Conservation (phyloP, 2,113 vertebrate species). For the Microcebus lehilahytsara region DNA sequence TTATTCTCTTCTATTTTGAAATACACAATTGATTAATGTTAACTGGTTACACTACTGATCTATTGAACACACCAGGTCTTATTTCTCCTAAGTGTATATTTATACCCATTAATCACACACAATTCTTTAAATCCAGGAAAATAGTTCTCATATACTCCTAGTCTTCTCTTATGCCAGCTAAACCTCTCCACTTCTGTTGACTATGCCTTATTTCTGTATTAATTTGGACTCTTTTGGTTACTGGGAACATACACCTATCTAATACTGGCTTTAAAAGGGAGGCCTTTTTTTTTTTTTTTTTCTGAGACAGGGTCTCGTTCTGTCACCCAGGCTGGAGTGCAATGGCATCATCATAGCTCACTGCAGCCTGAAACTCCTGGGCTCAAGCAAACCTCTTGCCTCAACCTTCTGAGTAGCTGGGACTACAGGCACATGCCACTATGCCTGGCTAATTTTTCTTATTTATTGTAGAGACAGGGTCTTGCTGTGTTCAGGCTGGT, state of each 20-base stretch:
- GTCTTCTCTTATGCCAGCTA: neutral
- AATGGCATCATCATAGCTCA: no score
- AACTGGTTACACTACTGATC: neutral
- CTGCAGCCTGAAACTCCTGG: no score
- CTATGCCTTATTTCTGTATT: neutral
- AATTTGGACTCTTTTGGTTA: neutral
- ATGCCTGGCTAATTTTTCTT: no score
- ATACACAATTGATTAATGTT: neutral
- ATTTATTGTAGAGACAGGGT: no score
- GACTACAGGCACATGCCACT: no score
- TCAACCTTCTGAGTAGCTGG: no score
- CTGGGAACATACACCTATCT: neutral
- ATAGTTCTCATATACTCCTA: neutral
- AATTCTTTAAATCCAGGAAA: neutral
- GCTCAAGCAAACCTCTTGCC: no score
- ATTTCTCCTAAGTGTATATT: neutral
- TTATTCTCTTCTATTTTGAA: neutral
- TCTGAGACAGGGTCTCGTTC: no score
- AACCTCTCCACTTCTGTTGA: neutral
- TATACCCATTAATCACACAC: neutral
- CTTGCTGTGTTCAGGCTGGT: no score
- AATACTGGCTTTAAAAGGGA: neutral
- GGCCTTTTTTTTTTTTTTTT: no score
- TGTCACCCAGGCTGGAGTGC: no score
- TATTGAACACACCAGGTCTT: neutral